Evolutionary conservation across 2,888 invertebrate species (phyloP).

Genomic region (Drosophila conformis): DNA sequence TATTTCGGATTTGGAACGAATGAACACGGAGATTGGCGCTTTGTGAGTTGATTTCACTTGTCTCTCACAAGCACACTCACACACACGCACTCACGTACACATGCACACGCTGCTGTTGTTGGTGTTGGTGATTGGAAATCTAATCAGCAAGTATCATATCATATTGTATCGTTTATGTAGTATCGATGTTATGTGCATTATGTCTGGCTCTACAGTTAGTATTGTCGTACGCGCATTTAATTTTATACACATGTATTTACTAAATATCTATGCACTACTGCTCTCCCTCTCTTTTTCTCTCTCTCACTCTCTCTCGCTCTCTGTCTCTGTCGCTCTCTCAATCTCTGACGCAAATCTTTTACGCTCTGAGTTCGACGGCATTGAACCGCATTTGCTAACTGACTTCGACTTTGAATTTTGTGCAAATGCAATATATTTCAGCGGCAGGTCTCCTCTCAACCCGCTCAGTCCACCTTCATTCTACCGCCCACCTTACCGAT

Average conservation of each 20-base stretch:
- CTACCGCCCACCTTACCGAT: neutral
- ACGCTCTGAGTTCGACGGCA: slow-evolving; percentile 32
- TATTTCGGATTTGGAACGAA: slow-evolving; percentile 49
- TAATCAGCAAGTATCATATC: slow-evolving; percentile 68
- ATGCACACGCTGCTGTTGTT: slow-evolving; percentile 10
- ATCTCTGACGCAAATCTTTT: neutral
- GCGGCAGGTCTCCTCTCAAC: neutral
- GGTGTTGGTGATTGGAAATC: slow-evolving; percentile 61
- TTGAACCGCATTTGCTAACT: slow-evolving; percentile 56
- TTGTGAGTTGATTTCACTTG: slow-evolving; percentile 57
- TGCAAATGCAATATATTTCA: slow-evolving; percentile 49
- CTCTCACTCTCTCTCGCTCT: slow-evolving; percentile 1
- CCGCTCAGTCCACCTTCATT: neutral
- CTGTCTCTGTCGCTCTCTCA: neutral
- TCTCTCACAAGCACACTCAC: slow-evolving; percentile 34
- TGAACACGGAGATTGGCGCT: slow-evolving; percentile 42
- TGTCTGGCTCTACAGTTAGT: slow-evolving; percentile 28
- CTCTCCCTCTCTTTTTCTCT: neutral
- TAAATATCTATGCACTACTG: neutral
- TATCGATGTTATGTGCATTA: slow-evolving; percentile 57
- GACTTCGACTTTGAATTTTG: slow-evolving; percentile 67
- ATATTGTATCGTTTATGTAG: slow-evolving; percentile 38
- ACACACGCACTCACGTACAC: slow-evolving; percentile 11
- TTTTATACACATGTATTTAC: neutral
- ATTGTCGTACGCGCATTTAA: slow-evolving; percentile 25